Conservation (phyloP, 2,888 invertebrate genomes). For the Esperia sulphurella region DNA sequence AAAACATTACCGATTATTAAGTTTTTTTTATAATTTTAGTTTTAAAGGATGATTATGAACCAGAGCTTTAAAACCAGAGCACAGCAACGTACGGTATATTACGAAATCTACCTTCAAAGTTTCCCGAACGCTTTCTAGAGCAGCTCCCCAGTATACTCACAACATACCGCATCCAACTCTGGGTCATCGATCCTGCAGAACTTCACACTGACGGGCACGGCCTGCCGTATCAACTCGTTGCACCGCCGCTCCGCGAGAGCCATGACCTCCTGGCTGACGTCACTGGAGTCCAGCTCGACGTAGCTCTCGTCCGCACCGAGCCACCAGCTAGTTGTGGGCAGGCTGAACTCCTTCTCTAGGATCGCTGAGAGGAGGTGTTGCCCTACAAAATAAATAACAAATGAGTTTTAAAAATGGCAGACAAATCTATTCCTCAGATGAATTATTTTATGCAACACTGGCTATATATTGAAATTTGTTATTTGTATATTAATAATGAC, state of each 20-base stretch:
- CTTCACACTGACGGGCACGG: slow-evolving; percentile 81
- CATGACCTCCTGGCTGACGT: slow-evolving; percentile 74
- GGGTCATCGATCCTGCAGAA: slow-evolving; percentile 82
- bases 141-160: background rate
- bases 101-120: no score
- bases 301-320: slow-evolving; percentile 86
- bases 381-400: slow-evolving; percentile 54
- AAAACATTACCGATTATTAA: no score
- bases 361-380: slow-evolving; percentile 92
- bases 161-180: slow-evolving; percentile 63
- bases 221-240: slow-evolving; percentile 84
- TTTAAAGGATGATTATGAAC: no score
- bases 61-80: no score
- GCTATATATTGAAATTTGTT: no score
- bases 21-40: no score
- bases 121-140: no score
- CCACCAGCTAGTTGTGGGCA: slow-evolving; percentile 90
- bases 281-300: slow-evolving; percentile 82
- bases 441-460: no score
- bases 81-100: no score
- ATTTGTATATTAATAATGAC: no score
- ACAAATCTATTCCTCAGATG: no score
- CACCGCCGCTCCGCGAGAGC: slow-evolving; percentile 79
- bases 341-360: slow-evolving; percentile 83
- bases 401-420: background rate